These are phyloP conservation scores for Huso huso DNA, from an alignment of 2,797 vertebrate species.

Conservation along the genomic window DNA sequence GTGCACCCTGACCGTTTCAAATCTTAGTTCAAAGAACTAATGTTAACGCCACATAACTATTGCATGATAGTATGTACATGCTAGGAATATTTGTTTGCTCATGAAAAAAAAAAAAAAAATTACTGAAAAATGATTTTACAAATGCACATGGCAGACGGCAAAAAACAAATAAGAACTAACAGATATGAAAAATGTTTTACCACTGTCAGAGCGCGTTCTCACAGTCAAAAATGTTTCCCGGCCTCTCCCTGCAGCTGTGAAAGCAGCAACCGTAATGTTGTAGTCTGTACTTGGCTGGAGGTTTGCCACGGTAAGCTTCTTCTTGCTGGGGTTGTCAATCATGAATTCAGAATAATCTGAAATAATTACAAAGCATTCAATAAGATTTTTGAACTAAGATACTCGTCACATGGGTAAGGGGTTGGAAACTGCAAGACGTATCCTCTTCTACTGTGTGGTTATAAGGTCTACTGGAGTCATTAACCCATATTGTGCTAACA, in stretches of 20 bases:
- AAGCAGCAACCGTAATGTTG: constrained; percentile 46
- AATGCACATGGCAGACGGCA: constrained; percentile 28
- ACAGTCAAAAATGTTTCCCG: constrained; percentile 21
- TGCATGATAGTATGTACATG: not conserved
- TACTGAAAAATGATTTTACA: not conserved
- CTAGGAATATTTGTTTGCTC: not conserved
- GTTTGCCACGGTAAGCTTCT: constrained; percentile 42
- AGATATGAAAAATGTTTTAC: not conserved
- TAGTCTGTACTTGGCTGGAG: constrained; percentile 53
- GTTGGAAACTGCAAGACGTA: too few species aligned
- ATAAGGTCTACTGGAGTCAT: not conserved
- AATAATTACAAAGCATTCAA: constrained; percentile 19
- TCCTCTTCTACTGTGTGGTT: not conserved
- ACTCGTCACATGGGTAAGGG: too few species aligned
- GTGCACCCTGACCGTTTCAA: too few species aligned
- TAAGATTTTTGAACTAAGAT: not conserved
- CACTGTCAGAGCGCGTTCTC: constrained; percentile 27
- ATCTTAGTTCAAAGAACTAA: too few species aligned
- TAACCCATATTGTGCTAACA: not conserved
- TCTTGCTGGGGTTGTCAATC: constrained; percentile 49
- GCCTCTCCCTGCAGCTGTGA: constrained; percentile 54
- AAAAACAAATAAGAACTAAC: too few species aligned
- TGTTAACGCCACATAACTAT: not conserved
- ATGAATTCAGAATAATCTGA: constrained; percentile 40
- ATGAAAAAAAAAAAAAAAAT: not conserved